Evolutionary conservation across 1,140 invertebrate genomes (phyloP), one percentile per base, ranked within the genome.

Genomic region (Diprion similis): DNA sequence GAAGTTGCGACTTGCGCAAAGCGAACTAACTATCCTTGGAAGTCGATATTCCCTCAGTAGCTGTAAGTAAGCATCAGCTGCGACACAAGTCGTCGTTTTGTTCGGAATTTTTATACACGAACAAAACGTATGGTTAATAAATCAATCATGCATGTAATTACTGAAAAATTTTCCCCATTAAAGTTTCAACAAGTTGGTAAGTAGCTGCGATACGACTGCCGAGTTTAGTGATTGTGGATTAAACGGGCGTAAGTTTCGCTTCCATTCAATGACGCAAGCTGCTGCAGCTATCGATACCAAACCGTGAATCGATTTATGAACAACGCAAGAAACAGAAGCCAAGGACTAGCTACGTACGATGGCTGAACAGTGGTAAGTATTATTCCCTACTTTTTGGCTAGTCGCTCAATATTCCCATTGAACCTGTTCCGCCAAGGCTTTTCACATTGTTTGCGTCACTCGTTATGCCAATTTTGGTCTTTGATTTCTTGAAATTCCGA

Each of bases 251-350:
- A 59, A 59, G 51, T 59, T 10, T 59, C 11, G 9, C 11, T 13
- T 37, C 1, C 24, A 59, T n/a, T 59, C 11, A 59, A 17, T 59
- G 51, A 59, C 11, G 3, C 51, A 9, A 13, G 51, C 11, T 8
- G 51, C 51, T 59, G n/a, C n/a, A 59, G 51, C 51, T 59, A 59
- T 59, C 51, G 51, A 59, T 59, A 37, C 24, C 24, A 37, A 59
- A 59, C 2, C 24, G 1, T 59, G n/a, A 59, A 59, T 59, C 51
- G 51, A 59, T 59, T 8, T 59, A 59, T 59, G 51, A 9, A 8
- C 51, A 59, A 37, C 24, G 24, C 24, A 37, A 37, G 24, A 59
- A 17, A 17, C 51, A 59, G 51, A 59, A 59, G 51, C 51, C 51
- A 17, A 59, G 8, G n/a, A 6, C 11, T 59, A 17, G 24, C 24